Evolutionary conservation across 1,140 invertebrate genomes (phyloP), one percentile per base, ranked within the genome.

Genomic region (Caerostris extrusa): DNA sequence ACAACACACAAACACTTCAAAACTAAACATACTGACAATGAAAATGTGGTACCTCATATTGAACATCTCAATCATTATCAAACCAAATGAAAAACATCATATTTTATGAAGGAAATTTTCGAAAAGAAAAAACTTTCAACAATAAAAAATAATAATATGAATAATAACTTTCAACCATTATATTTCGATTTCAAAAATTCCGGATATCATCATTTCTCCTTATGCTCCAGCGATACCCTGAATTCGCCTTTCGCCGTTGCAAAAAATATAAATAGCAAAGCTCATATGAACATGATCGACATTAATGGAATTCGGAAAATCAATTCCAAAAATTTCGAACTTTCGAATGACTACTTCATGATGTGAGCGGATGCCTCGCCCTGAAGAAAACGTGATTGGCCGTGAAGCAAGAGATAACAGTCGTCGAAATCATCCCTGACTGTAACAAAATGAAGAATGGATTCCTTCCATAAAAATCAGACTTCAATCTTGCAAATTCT

Each of bases 401-500:
- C 34, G 19, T 53, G 34, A 77, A 50, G 69, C n/a, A n/a, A 77
- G 34, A 77, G 4, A 77, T 71, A n/a, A 10, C 69, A 19, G 34
- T 77, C 69, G 12, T 50, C 69, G 19, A 34, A 34, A 77, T 77
- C 69, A 77, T 77, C 69, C n/a, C 17, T 7, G 69, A 77, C n/a
- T n/a, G n/a, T 34, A 77, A 77, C 34, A 3, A 77, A 77, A 77
- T 34, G 50, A 77, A 77, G 60, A 12, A 10, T 10, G 60, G 69
- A 77, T 12, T n/a, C n/a, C n/a, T n/a, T 77, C 50, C 69, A 19
- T 12, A 10, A 34, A 77, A 77, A 77, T 77, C 10, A 19, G 50
- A 50, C 50, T 77, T 19, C 34, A 77, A n/a, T n/a, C n/a, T 77
- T 77, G 69, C 69, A 77, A 77, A 77, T 77, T 77, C 50, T 34